Evolutionary conservation across 2,113 vertebrate species (phyloP).

Genomic region (Dryoscopus gambensis): DNA sequence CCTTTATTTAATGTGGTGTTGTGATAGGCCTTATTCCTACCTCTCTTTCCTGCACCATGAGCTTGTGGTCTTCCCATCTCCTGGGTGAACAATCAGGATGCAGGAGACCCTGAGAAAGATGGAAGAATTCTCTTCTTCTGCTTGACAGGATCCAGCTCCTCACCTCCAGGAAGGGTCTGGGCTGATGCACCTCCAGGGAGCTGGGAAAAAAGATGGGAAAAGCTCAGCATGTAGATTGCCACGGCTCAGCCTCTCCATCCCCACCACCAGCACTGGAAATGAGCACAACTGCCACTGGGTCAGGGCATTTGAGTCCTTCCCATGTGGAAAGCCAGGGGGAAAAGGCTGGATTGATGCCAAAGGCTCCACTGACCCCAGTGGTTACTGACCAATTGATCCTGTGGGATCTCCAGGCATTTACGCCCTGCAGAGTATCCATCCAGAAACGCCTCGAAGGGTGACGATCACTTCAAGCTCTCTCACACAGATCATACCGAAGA

Average conservation of each 20-base stretch:
- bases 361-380: neutral
- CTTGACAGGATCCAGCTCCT: neutral
- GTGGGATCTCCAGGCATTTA: neutral
- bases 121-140: neutral
- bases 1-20: neutral
- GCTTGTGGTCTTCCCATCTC: neutral
- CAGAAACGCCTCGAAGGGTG: accelerated
- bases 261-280: neutral
- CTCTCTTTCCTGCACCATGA: neutral
- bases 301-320: neutral
- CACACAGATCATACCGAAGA: neutral
- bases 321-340: neutral
- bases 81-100: neutral
- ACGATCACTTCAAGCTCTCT: neutral
- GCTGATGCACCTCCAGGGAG: neutral
- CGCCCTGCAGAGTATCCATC: neutral
- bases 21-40: neutral
- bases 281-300: neutral
- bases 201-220: neutral
- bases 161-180: neutral
- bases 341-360: neutral
- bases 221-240: neutral
- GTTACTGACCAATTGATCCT: neutral
- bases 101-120: neutral
- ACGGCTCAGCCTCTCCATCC: neutral